These are phyloP conservation scores for Microtus ochrogaster DNA, from an alignment of 2,113 vertebrate genomes.

Conservation along the genomic window DNA sequence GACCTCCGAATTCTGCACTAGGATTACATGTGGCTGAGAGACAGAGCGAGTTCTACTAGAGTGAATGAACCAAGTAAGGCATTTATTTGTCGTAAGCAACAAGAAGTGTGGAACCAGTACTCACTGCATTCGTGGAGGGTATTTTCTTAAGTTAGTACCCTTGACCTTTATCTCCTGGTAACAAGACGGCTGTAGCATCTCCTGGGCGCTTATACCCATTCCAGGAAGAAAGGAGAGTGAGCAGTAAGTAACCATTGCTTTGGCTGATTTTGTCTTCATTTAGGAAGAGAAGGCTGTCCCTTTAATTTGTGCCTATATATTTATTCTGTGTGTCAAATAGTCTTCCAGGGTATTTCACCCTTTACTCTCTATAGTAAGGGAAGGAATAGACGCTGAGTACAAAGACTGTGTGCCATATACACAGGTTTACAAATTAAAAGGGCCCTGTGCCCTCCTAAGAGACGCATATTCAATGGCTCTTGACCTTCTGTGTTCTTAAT, in stretches of 20 bases:
- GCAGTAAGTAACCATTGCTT: slow-evolving; percentile 17
- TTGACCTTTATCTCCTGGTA: slow-evolving; percentile 10
- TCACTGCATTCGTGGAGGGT: background rate
- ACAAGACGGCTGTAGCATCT: background rate
- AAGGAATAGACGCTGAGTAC: background rate
- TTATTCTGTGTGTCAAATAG: background rate
- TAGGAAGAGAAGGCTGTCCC: slow-evolving; percentile 23
- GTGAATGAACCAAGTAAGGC: background rate
- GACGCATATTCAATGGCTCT: background rate
- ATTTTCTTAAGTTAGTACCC: background rate
- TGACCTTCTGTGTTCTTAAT: background rate
- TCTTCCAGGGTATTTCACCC: background rate
- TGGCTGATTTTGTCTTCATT: slow-evolving; percentile 21
- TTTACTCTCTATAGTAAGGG: background rate
- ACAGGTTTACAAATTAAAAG: slow-evolving; percentile 21
- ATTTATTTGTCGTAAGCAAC: background rate
- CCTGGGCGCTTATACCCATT: background rate
- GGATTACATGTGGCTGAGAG: background rate
- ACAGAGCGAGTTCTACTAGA: background rate
- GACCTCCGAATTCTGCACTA: background rate
- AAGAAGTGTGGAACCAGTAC: background rate
- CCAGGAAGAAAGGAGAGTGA: background rate
- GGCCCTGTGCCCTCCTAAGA: background rate
- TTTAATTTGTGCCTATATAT: background rate
- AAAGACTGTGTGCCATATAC: background rate